phyloP scores from a whole-genome alignment of 2,888 invertebrate genomes.

The Epirrita christyi region DNA sequence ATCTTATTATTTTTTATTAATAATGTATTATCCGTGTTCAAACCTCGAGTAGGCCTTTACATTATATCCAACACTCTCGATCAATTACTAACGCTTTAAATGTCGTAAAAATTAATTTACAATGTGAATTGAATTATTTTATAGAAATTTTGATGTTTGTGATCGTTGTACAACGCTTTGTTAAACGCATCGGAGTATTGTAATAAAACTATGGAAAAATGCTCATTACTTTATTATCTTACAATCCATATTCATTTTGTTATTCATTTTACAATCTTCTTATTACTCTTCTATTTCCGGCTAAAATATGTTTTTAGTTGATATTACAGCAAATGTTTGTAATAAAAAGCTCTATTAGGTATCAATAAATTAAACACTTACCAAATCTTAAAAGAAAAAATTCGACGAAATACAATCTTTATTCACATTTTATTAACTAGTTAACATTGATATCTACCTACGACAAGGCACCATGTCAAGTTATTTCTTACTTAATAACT shows the following conservation, averaged over 20 bases:
- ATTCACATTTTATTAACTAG: no score
- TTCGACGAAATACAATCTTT: no score
- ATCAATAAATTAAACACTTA: no score
- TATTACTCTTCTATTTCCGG: no score
- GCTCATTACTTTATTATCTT: not conserved
- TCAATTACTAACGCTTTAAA: slow-evolving; percentile 82
- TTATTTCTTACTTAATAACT: not conserved
- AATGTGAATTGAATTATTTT: slow-evolving; percentile 72
- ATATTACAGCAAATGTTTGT: no score
- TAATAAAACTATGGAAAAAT: slow-evolving; percentile 46
- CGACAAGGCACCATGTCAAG: slow-evolving; percentile 30
- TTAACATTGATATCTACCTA: not conserved
- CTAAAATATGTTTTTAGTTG: no score
- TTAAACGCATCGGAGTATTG: slow-evolving; percentile 68
- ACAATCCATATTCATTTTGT: no score
- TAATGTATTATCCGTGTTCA: no score
- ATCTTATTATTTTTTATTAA: no score
- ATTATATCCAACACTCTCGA: slow-evolving; percentile 57
- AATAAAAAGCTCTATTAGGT: no score
- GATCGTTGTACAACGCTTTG: slow-evolving; percentile 79
- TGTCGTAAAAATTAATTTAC: slow-evolving; percentile 76
- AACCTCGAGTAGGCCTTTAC: slow-evolving; percentile 40
- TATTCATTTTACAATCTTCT: no score
- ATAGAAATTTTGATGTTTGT: slow-evolving; percentile 78
- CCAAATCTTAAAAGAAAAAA: no score